Percentiles rank a stretch among this genome's conserved stretches.
Evolutionary conservation across 2,113 vertebrate species (phyloP).

Genomic region (Dasypus novemcinctus): DNA sequence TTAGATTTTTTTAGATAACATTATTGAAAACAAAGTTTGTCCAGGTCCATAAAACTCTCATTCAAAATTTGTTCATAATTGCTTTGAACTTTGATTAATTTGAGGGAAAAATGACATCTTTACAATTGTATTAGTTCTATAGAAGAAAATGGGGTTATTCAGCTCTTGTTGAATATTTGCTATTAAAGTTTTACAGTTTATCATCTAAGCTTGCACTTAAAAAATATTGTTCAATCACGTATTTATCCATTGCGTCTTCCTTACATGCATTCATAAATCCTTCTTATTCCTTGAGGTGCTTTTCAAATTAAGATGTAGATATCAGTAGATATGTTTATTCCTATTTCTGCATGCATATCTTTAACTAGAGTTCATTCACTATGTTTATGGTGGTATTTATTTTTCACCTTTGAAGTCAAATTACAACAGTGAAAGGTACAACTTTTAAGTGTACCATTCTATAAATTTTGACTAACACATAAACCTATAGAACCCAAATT

Average conservation of each 20-base stretch:
- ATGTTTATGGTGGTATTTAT: background rate
- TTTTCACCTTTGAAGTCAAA: background rate
- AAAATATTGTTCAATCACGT: background rate
- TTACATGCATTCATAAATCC: background rate
- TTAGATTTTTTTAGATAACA: background rate
- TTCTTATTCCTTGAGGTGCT: background rate
- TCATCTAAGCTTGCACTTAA: background rate
- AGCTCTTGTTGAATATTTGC: background rate
- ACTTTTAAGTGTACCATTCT: background rate
- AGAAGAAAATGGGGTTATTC: background rate
- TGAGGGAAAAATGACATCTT: background rate
- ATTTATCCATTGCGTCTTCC: background rate
- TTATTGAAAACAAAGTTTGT: background rate
- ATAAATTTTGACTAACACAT: background rate
- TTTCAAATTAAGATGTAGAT: background rate
- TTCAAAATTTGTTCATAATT: background rate
- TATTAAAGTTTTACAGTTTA: background rate
- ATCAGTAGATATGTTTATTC: background rate
- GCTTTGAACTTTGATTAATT: background rate
- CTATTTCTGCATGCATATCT: background rate
- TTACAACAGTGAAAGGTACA: background rate
- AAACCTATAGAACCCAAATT: background rate
- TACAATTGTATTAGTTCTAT: background rate
- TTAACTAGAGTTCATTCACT: background rate
- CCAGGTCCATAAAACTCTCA: background rate